Conservation (phyloP, 2,113 vertebrate species). For the Corythaeola cristata region DNA sequence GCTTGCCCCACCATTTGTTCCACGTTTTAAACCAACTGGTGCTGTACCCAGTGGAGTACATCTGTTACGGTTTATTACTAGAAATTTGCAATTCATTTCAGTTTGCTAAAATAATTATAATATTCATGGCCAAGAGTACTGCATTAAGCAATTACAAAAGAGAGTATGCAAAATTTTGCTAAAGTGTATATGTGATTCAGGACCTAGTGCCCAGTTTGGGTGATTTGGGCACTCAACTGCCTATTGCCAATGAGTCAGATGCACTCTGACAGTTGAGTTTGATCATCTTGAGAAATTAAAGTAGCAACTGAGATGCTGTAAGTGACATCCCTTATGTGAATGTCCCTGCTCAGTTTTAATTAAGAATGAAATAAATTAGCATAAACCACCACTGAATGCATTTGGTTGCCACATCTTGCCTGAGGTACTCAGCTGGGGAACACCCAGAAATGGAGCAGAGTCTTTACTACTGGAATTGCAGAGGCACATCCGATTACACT, state of each 20-base stretch:
- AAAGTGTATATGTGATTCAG: not conserved
- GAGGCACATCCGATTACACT: not conserved
- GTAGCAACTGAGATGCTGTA: conserved; percentile 3
- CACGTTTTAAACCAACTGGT: conserved; percentile 62
- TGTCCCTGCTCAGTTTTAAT: conserved; percentile 35
- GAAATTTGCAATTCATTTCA: conserved; percentile 69
- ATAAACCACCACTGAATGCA: not conserved
- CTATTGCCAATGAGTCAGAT: not conserved
- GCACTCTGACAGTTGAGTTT: not conserved
- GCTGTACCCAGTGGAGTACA: conserved; percentile 69
- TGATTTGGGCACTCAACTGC: not conserved
- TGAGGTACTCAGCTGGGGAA: not conserved
- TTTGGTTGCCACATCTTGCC: conserved; percentile 10
- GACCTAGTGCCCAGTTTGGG: not conserved
- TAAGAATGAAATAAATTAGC: conserved; percentile 25
- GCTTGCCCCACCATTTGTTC: conserved; percentile 67
- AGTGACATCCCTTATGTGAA: not conserved
- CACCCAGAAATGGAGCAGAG: not conserved
- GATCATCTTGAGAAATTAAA: conserved; percentile 30
- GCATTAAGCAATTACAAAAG: conserved; percentile 51
- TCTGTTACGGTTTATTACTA: conserved; percentile 68
- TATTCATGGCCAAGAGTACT: conserved; percentile 38
- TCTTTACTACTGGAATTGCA: not conserved
- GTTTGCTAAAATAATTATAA: conserved; percentile 64
- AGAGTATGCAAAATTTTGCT: not conserved